Percentiles rank a stretch among this genome's conserved stretches.
Conservation (phyloP, 1,140 invertebrate species). For the Heliothis virescens region DNA sequence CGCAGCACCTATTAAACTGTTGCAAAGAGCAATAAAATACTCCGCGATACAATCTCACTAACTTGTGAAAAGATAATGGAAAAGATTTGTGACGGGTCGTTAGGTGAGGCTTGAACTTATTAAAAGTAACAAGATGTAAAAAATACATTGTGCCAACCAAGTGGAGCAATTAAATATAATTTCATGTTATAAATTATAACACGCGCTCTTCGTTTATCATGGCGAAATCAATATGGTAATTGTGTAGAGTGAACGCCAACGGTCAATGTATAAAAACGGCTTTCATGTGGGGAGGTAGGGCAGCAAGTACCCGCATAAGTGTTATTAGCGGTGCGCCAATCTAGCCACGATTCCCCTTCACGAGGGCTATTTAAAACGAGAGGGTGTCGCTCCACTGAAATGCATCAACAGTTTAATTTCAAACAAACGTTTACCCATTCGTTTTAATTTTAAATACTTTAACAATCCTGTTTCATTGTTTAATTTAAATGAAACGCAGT, state of each 20-base stretch:
- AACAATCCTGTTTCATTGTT: conserved; percentile 45
- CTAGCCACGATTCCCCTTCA: conserved; percentile 66
- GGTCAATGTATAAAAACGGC: conserved; percentile 63
- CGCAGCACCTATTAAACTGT: neutral
- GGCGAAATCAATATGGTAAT: conserved; percentile 74
- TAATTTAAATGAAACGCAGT: neutral
- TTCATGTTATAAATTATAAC: conserved; percentile 42
- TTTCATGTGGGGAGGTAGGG: conserved; percentile 49
- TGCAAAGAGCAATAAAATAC: conserved; percentile 4
- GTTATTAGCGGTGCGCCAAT: conserved; percentile 77
- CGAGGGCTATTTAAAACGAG: conserved; percentile 69
- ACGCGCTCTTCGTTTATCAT: conserved; percentile 62
- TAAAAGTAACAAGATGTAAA: conserved; percentile 20
- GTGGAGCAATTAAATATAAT: conserved; percentile 41
- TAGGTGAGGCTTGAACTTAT: conserved; percentile 9
- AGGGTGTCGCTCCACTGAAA: conserved; percentile 70
- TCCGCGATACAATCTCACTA: conserved; percentile 23
- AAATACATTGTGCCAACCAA: neutral
- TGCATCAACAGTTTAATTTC: conserved; percentile 58
- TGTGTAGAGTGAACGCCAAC: conserved; percentile 60
- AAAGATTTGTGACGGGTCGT: conserved; percentile 36
- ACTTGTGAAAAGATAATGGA: conserved; percentile 22
- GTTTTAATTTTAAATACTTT: conserved; percentile 51
- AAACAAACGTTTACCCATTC: conserved; percentile 37
- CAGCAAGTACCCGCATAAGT: conserved; percentile 75